Conservation (phyloP, 2,113 vertebrate genomes). For the Xenopus laevis region DNA sequence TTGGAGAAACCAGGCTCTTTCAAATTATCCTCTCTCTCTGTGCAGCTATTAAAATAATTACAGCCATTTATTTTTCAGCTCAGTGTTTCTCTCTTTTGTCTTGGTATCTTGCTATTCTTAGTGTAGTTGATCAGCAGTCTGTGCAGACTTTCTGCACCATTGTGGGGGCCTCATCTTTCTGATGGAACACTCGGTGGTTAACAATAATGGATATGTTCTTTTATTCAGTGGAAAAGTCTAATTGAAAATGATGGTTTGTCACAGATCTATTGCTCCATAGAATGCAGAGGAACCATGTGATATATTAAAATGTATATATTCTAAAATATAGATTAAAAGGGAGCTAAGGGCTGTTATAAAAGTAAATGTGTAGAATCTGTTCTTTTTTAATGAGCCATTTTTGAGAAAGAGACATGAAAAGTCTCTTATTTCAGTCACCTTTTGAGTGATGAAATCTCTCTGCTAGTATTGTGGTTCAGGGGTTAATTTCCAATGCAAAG, state of each 20-base stretch:
- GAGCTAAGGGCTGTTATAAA: too few relatives aligned
- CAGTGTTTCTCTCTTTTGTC: slow-evolving; percentile 47
- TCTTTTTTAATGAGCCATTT: too few relatives aligned
- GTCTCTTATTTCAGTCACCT: too few relatives aligned
- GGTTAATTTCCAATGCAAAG: too few relatives aligned
- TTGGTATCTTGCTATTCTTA: slow-evolving; percentile 45
- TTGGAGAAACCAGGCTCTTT: slow-evolving; percentile 46
- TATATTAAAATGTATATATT: not conserved
- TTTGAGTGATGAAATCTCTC: too few relatives aligned
- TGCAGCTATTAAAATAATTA: slow-evolving; percentile 58
- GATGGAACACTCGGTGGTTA: not conserved
- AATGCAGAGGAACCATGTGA: slow-evolving; percentile 11
- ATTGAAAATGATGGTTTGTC: slow-evolving; percentile 41
- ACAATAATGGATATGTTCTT: slow-evolving; percentile 18
- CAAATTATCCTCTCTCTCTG: slow-evolving; percentile 51
- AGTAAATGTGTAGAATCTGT: too few relatives aligned
- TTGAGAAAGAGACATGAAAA: too few relatives aligned
- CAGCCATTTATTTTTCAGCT: slow-evolving; percentile 51
- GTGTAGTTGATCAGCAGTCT: slow-evolving; percentile 14
- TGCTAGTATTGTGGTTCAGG: too few relatives aligned
- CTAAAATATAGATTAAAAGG: not conserved
- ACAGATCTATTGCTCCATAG: slow-evolving; percentile 23
- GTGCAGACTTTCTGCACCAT: slow-evolving; percentile 11
- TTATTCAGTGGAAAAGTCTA: slow-evolving; percentile 23
- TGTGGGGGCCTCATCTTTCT: not conserved